Evolutionary conservation across 2,888 invertebrate genomes (phyloP).

Genomic region (Scaptodrosophila latifasciaeformis): DNA sequence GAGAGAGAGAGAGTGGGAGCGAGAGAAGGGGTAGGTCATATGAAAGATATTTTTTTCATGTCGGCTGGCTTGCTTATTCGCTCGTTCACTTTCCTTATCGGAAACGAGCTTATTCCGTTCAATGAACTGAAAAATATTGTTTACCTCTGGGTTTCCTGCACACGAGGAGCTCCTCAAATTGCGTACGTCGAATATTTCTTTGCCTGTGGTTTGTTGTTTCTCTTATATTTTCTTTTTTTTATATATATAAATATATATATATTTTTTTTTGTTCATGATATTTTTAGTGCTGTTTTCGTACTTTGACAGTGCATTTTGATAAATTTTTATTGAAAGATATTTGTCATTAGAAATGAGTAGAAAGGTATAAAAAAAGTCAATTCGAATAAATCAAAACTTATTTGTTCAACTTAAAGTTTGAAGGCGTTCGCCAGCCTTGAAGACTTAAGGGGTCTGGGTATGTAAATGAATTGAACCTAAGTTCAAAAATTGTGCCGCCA

Average conservation of each 20-base stretch:
- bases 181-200: slow-evolving; percentile 26
- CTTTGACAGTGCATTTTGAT: slow-evolving; percentile 32
- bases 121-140: slow-evolving; percentile 74
- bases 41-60: slow-evolving; percentile 24
- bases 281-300: slow-evolving; percentile 1
- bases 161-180: slow-evolving; percentile 34
- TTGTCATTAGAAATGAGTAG: slow-evolving; percentile 28
- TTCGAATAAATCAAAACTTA: too few relatives aligned
- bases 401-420: too few relatives aligned
- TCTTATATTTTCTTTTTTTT: not conserved
- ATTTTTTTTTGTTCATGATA: too few relatives aligned
- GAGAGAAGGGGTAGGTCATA: not conserved
- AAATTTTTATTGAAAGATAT: slow-evolving; percentile 33
- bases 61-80: slow-evolving; percentile 20
- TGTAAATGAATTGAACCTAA: too few relatives aligned
- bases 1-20: not conserved
- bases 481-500: too few relatives aligned
- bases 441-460: too few relatives aligned
- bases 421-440: too few relatives aligned
- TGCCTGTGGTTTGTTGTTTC: slow-evolving; percentile 1
- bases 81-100: slow-evolving; percentile 59
- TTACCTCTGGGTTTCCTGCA: slow-evolving; percentile 65
- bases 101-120: slow-evolving; percentile 72
- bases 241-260: slow-evolving; percentile 3
- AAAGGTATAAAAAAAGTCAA: too few relatives aligned